Base-by-base conservation (phyloP, 2,113 vertebrate genomes). In the Erinaceus europaeus region DNA sequence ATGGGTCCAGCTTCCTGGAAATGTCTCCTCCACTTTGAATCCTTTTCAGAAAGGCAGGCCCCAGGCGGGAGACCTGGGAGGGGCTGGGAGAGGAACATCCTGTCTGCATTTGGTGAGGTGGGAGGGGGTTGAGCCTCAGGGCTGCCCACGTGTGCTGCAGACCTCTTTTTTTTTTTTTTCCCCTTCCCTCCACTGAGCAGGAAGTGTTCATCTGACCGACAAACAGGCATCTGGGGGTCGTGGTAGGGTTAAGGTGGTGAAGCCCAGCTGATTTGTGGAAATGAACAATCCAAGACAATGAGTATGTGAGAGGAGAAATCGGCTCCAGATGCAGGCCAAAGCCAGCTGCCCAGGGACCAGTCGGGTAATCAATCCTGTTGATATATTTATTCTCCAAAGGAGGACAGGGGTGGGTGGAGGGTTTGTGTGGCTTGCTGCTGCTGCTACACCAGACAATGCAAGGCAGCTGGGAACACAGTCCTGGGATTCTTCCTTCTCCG, bases 161-260 rank as follows among this genome's bases (percentile, higher is more conserved):
- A 20, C 61, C 42, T 71, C 64, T 32, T n/a, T n/a, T n/a, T n/a
- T n/a, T n/a, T n/a, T n/a, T n/a, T n/a, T n/a, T n/a, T n/a, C n/a
- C n/a, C n/a, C n/a, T n/a, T 46, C 9, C 1, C 0, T n/a, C 5
- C 65, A 68, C 1, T 64, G 53, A 89, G 71, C 94, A 94, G 94
- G 92, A 95, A 94, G 88, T 77, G 80, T 65, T 94, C 94, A 84
- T 9, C 92, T 25, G 1, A 89, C 71, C 2, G 1, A 76, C 95
- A 90, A 94, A 92, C 88, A 92, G 81, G 88, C 69, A 87, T 92
- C 53, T 84, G 82, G 88, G 91, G 95, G 94, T 94, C 92, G 57
- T 7, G 68, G 68, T 62, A 86, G 91, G 94, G 95, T 94, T 82
- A 95, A 75, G 82, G 90, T 75, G 0, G 59, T 11, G 46, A 57